Evolutionary conservation across 2,797 vertebrate species (phyloP), one percentile per base, ranked within the genome.

Genomic region (Gephyroberyx darwinii): DNA sequence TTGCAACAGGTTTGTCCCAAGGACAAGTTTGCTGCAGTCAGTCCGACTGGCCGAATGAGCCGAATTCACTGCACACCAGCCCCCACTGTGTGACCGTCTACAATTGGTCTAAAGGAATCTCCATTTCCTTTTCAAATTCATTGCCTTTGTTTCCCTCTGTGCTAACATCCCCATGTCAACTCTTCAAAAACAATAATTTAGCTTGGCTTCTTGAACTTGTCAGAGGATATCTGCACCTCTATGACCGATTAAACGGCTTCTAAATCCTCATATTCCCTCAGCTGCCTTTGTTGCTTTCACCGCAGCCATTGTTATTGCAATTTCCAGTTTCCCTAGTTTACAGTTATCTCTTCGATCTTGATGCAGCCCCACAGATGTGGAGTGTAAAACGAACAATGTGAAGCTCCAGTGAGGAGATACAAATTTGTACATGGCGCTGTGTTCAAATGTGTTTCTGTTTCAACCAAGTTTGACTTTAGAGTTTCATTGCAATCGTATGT

Each of bases 361-460:
- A 50, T 8, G 17, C n/a, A 8, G 5, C 17, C 30, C 26, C 14
- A 50, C 31, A 3, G 19, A 47, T 10, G 51, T 41, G 52, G 19
- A 69, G 19, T 35, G 4, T 35, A 57, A 69, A 26, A 41, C 22
- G 57, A 54, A 68, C 37, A 39, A 39, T 8, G 47, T 33, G 31
- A 71, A 50, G 37, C 10, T 37, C 60, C 5, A 60, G 26, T 55
- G 48, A 56, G 39, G 26, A 50, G 43, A 50, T 45, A 51, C 14
- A 30, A 39, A 39, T 39, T 12, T 47, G 35, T 45, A 14, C 1
- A 8, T 12, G 0, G 13, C 5, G 2, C 64, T 31, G 43, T 51
- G n/a, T 31, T 50, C 0, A 0, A 48, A 5, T 50, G 47, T 50
- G 48, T 77, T 64, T 68, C 43, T 51, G 57, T 64, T 73, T 70